phyloP scores from a whole-genome alignment of 2,888 invertebrate species.

The Terebella lapidaria region DNA sequence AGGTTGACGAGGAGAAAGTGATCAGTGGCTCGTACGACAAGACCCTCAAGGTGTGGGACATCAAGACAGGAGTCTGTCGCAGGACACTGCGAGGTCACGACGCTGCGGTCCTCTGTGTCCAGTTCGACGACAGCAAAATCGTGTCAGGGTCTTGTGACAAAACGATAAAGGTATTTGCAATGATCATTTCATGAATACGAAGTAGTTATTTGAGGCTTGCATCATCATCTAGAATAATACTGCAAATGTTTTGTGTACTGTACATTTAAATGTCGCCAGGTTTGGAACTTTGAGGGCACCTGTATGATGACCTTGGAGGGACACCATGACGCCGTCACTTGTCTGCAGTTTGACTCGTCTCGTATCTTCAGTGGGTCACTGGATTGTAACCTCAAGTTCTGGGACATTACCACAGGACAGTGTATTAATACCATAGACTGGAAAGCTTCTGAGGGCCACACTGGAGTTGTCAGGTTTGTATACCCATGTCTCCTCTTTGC shows the following conservation, averaged over 20 bases:
- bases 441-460: conserved; percentile 59
- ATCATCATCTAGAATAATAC: too few species aligned
- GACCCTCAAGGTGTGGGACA: conserved; percentile 56
- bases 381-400: conserved; percentile 57
- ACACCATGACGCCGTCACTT: conserved; percentile 57
- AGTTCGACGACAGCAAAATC: conserved; percentile 52
- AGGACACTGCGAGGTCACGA: conserved; percentile 55
- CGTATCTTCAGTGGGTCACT: conserved; percentile 57
- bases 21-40: conserved; percentile 58
- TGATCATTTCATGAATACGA: neutral
- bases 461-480: conserved; percentile 54
- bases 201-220: too few species aligned
- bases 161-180: conserved; percentile 50
- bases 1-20: conserved; percentile 53
- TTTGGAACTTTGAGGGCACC: conserved; percentile 54
- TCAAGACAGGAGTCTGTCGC: conserved; percentile 53
- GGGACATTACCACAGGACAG: conserved; percentile 53
- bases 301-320: conserved; percentile 55
- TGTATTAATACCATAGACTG: conserved; percentile 57
- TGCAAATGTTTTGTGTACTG: too few species aligned
- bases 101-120: conserved; percentile 55
- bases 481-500: too few species aligned
- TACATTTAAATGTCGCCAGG: too few species aligned
- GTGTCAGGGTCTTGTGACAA: conserved; percentile 57
- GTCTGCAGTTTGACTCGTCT: conserved; percentile 55